A percentile compares a stretch with the other conserved stretches of the same genome.
Conservation (phyloP, 1,140 invertebrate genomes). For the Protaetia brevitarsis region DNA sequence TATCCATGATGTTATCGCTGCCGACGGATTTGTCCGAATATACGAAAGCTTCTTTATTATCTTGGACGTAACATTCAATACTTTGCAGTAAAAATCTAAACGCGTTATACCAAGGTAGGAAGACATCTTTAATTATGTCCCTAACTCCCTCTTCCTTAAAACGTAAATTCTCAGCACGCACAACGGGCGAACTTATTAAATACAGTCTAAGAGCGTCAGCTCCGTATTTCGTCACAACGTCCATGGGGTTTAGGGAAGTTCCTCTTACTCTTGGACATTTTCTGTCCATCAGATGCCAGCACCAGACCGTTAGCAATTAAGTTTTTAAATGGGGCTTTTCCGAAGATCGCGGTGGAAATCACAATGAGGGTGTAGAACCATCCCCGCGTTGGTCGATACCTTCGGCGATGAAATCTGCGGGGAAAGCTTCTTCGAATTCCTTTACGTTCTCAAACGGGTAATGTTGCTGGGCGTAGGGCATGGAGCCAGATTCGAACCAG, state of each 20-base stretch:
- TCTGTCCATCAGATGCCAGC: conserved; percentile 93
- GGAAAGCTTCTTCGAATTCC: conserved; percentile 92
- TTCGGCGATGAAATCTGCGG: conserved; percentile 99
- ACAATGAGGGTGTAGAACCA: conserved; percentile 99
- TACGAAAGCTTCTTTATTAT: conserved; percentile 61
- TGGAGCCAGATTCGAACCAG: conserved; percentile 99
- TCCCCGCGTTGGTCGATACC: conserved; percentile 96
- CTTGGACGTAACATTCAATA: conserved; percentile 74
- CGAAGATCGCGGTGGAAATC: conserved; percentile 93
- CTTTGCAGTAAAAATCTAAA: conserved; percentile 95
- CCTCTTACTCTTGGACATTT: conserved; percentile 99
- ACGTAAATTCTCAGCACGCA: conserved; percentile 91
- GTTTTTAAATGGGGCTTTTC: conserved; percentile 97
- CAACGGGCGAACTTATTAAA: conserved; percentile 97
- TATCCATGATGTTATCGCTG: conserved; percentile 86
- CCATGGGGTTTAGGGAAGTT: conserved; percentile 97
- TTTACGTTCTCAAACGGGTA: conserved; percentile 93
- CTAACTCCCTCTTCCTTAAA: conserved; percentile 96
- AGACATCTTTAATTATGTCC: conserved; percentile 96
- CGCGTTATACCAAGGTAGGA: conserved; percentile 98
- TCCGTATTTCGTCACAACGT: conserved; percentile 90
- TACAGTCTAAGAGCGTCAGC: conserved; percentile 96
- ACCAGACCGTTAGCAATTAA: conserved; percentile 95
- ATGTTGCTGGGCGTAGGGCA: conserved; percentile 98
- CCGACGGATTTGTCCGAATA: conserved; percentile 62